Evolutionary conservation across 2,888 invertebrate genomes (phyloP).

Genomic region (Camponotus fellah): DNA sequence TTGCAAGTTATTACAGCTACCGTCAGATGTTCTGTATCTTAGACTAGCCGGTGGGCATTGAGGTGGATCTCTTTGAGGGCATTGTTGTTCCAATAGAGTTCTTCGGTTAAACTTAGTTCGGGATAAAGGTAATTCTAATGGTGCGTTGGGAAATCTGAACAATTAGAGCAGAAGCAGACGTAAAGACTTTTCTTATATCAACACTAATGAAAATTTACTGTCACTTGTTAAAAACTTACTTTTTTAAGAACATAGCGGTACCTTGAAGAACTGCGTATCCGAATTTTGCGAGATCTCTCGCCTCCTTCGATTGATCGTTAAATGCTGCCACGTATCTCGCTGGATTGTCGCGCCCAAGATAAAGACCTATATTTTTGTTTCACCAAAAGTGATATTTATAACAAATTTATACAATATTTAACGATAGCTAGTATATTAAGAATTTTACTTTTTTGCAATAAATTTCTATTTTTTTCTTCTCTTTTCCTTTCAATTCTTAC

Average conservation of each 20-base stretch:
- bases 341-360: constrained; percentile 89
- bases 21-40: constrained; percentile 94
- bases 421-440: neutral
- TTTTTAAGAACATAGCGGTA: constrained; percentile 88
- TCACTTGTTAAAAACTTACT: constrained; percentile 86
- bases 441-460: neutral
- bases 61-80: constrained; percentile 90
- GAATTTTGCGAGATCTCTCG: constrained; percentile 88
- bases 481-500: constrained; percentile 81
- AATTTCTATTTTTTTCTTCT: neutral
- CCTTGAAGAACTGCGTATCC: constrained; percentile 91
- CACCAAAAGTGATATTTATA: neutral
- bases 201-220: neutral
- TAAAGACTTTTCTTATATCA: neutral
- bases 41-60: constrained; percentile 89
- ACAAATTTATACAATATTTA: neutral
- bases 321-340: constrained; percentile 91
- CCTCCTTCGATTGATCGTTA: constrained; percentile 90
- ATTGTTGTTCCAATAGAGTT: constrained; percentile 88
- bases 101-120: constrained; percentile 67
- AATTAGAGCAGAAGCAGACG: neutral
- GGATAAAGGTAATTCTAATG: constrained; percentile 72
- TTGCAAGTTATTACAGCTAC: constrained; percentile 94
- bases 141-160: constrained; percentile 73
- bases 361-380: constrained; percentile 87